Conservation (phyloP, 2,113 vertebrate genomes). For the Spermophilus dauricus region DNA sequence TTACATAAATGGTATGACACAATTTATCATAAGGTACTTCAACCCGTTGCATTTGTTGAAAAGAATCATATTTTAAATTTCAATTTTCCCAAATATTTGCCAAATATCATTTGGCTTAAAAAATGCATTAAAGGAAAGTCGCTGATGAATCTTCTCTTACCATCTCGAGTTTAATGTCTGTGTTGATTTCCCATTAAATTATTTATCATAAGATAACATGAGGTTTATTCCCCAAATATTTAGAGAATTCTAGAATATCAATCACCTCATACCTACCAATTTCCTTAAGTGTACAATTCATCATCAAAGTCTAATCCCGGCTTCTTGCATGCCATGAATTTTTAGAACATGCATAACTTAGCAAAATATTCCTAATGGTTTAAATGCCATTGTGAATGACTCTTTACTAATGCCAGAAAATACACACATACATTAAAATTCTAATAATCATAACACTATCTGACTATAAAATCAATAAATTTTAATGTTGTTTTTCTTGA, state of each 20-base stretch:
- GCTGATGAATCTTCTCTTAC: not conserved
- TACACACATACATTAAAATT: not conserved
- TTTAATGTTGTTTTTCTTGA: not conserved
- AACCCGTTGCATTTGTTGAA: not conserved
- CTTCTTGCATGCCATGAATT: not conserved
- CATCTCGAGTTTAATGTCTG: not conserved
- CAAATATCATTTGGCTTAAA: not conserved
- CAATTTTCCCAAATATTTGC: not conserved
- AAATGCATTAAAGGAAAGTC: not conserved
- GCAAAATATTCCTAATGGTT: not conserved
- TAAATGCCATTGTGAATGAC: not conserved
- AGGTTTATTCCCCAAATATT: not conserved
- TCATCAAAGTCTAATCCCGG: not conserved
- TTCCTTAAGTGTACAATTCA: slow-evolving; percentile 36
- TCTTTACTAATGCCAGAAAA: not conserved
- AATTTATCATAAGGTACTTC: not conserved
- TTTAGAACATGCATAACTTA: not conserved
- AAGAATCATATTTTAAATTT: not conserved
- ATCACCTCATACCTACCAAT: not conserved
- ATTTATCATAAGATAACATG: not conserved
- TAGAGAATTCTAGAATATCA: not conserved
- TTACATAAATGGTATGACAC: not conserved
- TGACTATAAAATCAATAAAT: slow-evolving; percentile 12
- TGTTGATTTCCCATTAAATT: not conserved
- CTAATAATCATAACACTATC: not conserved